Percentiles rank a stretch among this genome's conserved stretches.
Conservation (phyloP, 2,113 vertebrate species). For the Saimiri boliviensis region DNA sequence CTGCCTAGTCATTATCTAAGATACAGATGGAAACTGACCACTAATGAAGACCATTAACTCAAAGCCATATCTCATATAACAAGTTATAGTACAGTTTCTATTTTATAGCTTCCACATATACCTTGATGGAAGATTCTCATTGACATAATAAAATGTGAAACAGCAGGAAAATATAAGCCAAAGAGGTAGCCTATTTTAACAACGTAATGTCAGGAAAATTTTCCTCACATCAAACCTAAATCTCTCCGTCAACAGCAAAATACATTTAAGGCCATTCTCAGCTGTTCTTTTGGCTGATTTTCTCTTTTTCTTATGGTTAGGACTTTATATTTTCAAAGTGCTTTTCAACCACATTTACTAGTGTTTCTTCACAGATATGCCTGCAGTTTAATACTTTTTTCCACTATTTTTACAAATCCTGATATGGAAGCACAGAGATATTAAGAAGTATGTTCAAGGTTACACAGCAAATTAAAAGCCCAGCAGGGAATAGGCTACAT, state of each 20-base stretch:
- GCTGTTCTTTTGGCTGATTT: constrained; percentile 28
- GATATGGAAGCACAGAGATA: constrained; percentile 44
- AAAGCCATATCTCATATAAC: not conserved
- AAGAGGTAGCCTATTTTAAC: constrained; percentile 60
- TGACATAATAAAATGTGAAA: constrained; percentile 60
- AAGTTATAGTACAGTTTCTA: not conserved
- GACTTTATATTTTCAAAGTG: constrained; percentile 54
- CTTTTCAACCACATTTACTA: constrained; percentile 56
- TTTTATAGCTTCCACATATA: constrained; percentile 40
- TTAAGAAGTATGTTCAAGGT: constrained; percentile 43
- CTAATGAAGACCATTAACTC: not conserved
- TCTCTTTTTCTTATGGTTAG: constrained; percentile 35
- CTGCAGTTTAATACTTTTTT: constrained; percentile 28
- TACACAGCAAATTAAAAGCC: constrained; percentile 62
- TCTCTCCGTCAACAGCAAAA: not conserved
- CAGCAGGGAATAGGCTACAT: not conserved
- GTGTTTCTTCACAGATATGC: constrained; percentile 34
- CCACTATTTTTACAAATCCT: constrained; percentile 42
- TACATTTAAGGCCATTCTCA: not conserved
- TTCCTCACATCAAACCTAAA: constrained; percentile 54
- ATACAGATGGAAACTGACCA: not conserved
- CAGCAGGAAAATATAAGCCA: constrained; percentile 58
- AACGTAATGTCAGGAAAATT: constrained; percentile 50
- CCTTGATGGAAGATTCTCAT: constrained; percentile 34
- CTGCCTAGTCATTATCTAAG: not conserved